Evolutionary conservation across 2,888 invertebrate genomes (phyloP), one percentile per base, ranked within the genome.

Genomic region (Andricus quercusramuli): DNA sequence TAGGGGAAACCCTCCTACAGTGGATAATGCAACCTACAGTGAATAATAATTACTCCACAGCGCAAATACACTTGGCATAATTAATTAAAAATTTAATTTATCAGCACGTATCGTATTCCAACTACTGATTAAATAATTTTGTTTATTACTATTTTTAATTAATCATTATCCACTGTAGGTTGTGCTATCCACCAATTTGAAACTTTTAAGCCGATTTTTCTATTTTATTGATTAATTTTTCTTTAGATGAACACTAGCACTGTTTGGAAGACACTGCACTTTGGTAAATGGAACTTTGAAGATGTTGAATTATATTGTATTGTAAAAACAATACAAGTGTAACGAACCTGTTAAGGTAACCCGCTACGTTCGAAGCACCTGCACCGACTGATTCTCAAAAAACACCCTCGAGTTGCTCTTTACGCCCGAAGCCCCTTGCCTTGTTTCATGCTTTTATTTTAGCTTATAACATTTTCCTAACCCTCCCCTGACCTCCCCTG

Each of bases 391-490:
- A 83, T 82, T 82, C 78, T 78, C 79, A 82, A 80, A 88, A 88
- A 86, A 81, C 83, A 86, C 88, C 86, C 86, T 81, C 84, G 79
- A 85, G 78, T 80, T n/a, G 22, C 82, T 86, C 80, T 84, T 76
- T 83, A 84, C 83, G 87, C 86, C 82, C 86, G 81, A 81, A 84
- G 84, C 80, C 84, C 84, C 88, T 88, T 88, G 86, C 82, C 82
- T 88, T 88, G 83, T 87, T 87, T 88, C 89, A 79, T 79, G 90
- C 90, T 90, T 91, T 91, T 91, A 91, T 90, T 91, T 90, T 91
- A 89, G 89, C 90, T 89, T 88, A 88, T 88, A 88, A 88, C 87
- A 87, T 84, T 87, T 86, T 86, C 84, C 80, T 82, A 79, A 79
- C 87, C 82, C 83, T 78, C 79, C 86, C 85, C 82, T 79, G 65